Evolutionary conservation across 1,140 invertebrate genomes (phyloP), one percentile per base, ranked within the genome.

Genomic region (Sinella curviseta): DNA sequence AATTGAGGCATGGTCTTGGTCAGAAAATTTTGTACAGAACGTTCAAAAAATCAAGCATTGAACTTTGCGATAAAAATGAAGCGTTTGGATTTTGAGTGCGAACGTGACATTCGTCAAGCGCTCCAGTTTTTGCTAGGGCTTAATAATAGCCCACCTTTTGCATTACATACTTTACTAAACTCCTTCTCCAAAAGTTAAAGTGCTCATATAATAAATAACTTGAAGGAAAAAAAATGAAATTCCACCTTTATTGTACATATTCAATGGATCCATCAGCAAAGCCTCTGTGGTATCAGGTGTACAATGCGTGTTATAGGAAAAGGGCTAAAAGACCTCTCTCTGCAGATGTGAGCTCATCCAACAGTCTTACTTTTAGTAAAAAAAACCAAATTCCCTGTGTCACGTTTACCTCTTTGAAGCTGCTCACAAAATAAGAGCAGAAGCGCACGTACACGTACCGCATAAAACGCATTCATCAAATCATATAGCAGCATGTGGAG

Each of bases 221-320:
- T n/a, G n/a, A n/a, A n/a, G n/a, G n/a, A n/a, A n/a, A n/a, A n/a
- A n/a, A n/a, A n/a, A n/a, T n/a, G n/a, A n/a, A n/a, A n/a, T n/a
- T n/a, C n/a, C n/a, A n/a, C n/a, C n/a, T n/a, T n/a, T n/a, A n/a
- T n/a, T n/a, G n/a, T n/a, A n/a, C n/a, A n/a, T n/a, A n/a, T n/a
- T n/a, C n/a, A n/a, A n/a, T n/a, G n/a, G n/a, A n/a, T 48, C 57
- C 24, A n/a, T n/a, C 57, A 65, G 12, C 26, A 31, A 70, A 70
- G 30, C 65, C 65, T 30, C 8, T 31, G 24, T 17, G 65, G 65
- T 70, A 70, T 70, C 65, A 70, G 65, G 65, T 70, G 65, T 30
- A 70, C 65, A 70, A 33, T 70, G 26, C 65, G 65, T 70, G 65
- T 12, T 48, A 4, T n/a, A 60, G 57, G 24, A 17, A 60, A 26